Percentiles rank a stretch among this genome's conserved stretches.
Evolutionary conservation across 2,888 invertebrate genomes (phyloP).

Genomic region (Gonocerus acuteangulatus): DNA sequence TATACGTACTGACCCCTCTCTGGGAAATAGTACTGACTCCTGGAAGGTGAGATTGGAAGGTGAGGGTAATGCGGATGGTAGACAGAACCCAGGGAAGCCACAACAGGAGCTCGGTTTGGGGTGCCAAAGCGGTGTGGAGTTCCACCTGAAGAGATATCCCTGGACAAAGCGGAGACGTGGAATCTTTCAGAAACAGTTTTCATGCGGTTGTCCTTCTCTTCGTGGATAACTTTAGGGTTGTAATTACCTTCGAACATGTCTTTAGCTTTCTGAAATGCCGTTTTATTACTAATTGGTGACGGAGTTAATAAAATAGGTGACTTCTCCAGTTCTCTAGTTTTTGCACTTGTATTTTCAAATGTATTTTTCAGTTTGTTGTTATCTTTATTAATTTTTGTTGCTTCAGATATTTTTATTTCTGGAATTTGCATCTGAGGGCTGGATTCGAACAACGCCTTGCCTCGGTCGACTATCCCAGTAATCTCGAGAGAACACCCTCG

Average conservation of each 20-base stretch:
- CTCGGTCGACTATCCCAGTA: conserved; percentile 10
- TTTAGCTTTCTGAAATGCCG: conserved; percentile 33
- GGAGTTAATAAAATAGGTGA: not conserved
- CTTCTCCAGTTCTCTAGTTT: not conserved
- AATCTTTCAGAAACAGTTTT: conserved; percentile 5
- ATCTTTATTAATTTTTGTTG: not conserved
- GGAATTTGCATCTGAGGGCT: not conserved
- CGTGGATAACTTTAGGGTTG: not conserved
- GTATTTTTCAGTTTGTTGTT: not conserved
- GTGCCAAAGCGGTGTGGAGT: conserved; percentile 3
- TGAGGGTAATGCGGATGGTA: conserved; percentile 28
- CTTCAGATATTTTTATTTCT: not conserved
- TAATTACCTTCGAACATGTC: conserved; percentile 29
- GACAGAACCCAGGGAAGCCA: conserved; percentile 8
- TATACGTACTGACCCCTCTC: not conserved
- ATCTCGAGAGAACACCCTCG: conserved; percentile 2
- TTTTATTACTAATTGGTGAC: conserved; percentile 13
- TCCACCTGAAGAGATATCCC: conserved; percentile 4
- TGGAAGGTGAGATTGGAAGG: conserved; percentile 28
- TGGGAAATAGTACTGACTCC: conserved; percentile 2
- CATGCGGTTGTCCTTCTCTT: not conserved
- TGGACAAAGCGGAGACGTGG: not conserved
- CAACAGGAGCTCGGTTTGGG: conserved; percentile 8
- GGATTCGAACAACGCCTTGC: conserved; percentile 7
- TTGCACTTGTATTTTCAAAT: not conserved